Conservation (phyloP, 2,797 vertebrate genomes). For the Liparis tanakae region DNA sequence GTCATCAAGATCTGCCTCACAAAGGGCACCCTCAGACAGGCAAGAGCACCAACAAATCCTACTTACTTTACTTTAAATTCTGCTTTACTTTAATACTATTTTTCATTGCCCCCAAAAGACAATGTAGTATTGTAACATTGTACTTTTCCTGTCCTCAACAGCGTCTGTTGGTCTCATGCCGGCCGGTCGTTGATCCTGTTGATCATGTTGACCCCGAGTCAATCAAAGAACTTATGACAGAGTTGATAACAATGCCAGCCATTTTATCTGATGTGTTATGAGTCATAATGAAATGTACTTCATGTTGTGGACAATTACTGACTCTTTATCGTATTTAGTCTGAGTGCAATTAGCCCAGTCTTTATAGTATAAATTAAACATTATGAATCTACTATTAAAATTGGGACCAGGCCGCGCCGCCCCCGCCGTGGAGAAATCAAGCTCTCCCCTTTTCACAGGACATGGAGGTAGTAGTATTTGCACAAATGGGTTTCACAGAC, state of each 20-base stretch:
- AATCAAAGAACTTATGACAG: neutral
- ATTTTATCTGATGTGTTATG: neutral
- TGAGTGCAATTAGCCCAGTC: too few species aligned
- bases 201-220: neutral
- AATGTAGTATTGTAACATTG: too few species aligned
- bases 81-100: neutral
- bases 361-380: too few species aligned
- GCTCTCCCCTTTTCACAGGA: too few species aligned
- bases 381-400: too few species aligned
- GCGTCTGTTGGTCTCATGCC: slow-evolving; percentile 29
- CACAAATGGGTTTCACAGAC: too few species aligned
- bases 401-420: too few species aligned
- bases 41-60: slow-evolving; percentile 11
- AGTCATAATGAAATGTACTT: neutral
- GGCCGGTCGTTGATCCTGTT: neutral
- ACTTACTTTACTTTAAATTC: neutral
- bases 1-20: slow-evolving; percentile 34
- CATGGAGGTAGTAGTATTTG: too few species aligned
- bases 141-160: slow-evolving; percentile 2
- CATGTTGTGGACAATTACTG: neutral
- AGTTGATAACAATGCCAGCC: neutral
- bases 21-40: slow-evolving; percentile 33
- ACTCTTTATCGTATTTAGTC: too few species aligned
- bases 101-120: neutral
- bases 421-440: too few species aligned